Percentiles rank a stretch among this genome's conserved stretches.
Conservation (phyloP, 2,797 vertebrate species). For the Lithobates sylvaticus region DNA sequence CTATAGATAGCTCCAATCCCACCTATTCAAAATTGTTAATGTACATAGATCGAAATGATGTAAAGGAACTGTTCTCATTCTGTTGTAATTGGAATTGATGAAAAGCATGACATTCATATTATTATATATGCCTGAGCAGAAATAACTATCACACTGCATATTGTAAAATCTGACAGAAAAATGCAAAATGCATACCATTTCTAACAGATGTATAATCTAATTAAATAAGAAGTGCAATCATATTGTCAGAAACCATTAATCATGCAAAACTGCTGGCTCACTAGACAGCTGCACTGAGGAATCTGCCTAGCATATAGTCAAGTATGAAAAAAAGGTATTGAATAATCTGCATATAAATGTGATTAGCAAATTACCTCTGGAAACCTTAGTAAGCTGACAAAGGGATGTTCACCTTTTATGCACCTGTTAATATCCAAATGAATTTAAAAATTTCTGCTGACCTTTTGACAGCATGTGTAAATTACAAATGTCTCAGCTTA, state of each 20-base stretch:
- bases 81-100: conserved; percentile 52
- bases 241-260: conserved; percentile 84
- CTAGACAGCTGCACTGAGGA: conserved; percentile 74
- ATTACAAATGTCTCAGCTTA: conserved; percentile 45
- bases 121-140: conserved; percentile 62
- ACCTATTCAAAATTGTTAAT: neutral
- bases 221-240: conserved; percentile 79
- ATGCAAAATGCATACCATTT: conserved; percentile 73
- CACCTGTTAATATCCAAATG: conserved; percentile 59
- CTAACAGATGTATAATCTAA: conserved; percentile 81
- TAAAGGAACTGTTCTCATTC: conserved; percentile 12
- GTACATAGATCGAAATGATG: conserved; percentile 17
- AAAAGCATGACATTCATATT: conserved; percentile 50
- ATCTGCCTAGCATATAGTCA: conserved; percentile 42
- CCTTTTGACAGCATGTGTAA: conserved; percentile 49
- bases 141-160: conserved; percentile 72
- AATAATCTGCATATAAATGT: conserved; percentile 63
- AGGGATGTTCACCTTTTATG: conserved; percentile 56
- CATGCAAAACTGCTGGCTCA: conserved; percentile 72
- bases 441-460: conserved; percentile 56
- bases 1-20: neutral
- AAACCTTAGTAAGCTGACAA: conserved; percentile 51
- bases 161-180: conserved; percentile 72
- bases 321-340: conserved; percentile 16
- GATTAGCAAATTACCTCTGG: conserved; percentile 56